Percentiles rank a stretch among this genome's conserved stretches.
Conservation (phyloP, 2,797 vertebrate species). For the Rhabdophis nuchalis region DNA sequence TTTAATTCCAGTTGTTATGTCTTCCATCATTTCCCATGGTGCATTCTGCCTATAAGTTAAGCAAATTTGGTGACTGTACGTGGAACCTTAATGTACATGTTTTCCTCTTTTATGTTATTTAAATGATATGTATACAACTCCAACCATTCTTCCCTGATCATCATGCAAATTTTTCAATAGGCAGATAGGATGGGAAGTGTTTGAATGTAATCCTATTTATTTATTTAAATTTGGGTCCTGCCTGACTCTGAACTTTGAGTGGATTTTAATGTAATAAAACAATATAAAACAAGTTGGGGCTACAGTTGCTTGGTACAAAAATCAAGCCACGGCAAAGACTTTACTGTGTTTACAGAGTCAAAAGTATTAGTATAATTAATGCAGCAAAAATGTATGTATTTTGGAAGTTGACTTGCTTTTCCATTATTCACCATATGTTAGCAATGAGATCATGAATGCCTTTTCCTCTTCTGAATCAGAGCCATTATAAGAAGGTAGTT, state of each 20-base stretch:
- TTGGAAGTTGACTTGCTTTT: neutral
- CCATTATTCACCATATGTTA: neutral
- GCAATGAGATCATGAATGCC: neutral
- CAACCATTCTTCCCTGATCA: neutral
- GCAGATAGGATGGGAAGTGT: neutral
- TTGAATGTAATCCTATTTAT: neutral
- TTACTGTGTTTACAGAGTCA: neutral
- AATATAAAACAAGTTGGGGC: neutral
- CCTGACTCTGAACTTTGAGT: neutral
- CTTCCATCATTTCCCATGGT: neutral
- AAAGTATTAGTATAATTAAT: neutral
- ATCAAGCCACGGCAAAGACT: neutral
- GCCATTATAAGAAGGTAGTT: neutral
- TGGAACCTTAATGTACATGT: neutral
- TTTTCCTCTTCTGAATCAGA: neutral
- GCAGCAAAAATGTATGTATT: neutral
- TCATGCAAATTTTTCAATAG: neutral
- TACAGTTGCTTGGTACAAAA: neutral
- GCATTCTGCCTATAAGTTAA: neutral
- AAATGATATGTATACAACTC: neutral
- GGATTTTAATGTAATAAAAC: neutral
- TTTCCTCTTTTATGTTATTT: neutral
- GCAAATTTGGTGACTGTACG: neutral
- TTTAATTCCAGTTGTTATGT: neutral
- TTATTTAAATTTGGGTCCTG: neutral